phyloP scores from a whole-genome alignment of 1,140 invertebrate species.

The Cotesia glomerata region DNA sequence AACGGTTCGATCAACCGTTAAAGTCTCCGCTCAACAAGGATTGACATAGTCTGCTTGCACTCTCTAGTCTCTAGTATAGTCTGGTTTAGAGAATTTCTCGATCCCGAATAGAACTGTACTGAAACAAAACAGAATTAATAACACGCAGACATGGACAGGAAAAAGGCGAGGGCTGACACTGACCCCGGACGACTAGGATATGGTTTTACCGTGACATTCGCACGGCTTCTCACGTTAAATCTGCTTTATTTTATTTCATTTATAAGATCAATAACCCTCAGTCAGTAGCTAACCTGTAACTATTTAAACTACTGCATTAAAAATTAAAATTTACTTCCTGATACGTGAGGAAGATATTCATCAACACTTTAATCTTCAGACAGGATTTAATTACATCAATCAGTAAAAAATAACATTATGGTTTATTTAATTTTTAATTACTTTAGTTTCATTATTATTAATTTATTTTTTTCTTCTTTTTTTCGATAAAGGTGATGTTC shows the following conservation, averaged over 20 bases:
- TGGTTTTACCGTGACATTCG: slow-evolving; percentile 9
- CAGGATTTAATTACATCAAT: too few relatives aligned
- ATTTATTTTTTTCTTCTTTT: background rate
- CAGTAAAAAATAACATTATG: too few relatives aligned
- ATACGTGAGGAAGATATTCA: too few relatives aligned
- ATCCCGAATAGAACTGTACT: background rate
- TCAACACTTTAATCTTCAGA: too few relatives aligned
- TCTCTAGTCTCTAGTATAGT: too few relatives aligned
- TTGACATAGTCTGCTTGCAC: background rate
- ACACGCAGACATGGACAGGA: slow-evolving; percentile 18
- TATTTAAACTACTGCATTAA: too few relatives aligned
- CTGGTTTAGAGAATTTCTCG: too few relatives aligned
- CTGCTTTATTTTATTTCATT: too few relatives aligned
- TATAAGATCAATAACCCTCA: background rate
- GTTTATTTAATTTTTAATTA: too few relatives aligned
- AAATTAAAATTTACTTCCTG: too few relatives aligned
- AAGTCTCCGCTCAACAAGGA: slow-evolving; percentile 40
- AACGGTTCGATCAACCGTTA: slow-evolving; percentile 47
- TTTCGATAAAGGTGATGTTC: background rate
- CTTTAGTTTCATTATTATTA: too few relatives aligned
- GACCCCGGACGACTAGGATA: slow-evolving; percentile 1
- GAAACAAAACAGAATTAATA: background rate
- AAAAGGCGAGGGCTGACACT: slow-evolving; percentile 9
- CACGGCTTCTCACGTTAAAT: slow-evolving; percentile 8
- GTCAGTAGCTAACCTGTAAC: too few relatives aligned